Conservation (phyloP, 2,113 vertebrate species). For the Hemicordylus capensis region DNA sequence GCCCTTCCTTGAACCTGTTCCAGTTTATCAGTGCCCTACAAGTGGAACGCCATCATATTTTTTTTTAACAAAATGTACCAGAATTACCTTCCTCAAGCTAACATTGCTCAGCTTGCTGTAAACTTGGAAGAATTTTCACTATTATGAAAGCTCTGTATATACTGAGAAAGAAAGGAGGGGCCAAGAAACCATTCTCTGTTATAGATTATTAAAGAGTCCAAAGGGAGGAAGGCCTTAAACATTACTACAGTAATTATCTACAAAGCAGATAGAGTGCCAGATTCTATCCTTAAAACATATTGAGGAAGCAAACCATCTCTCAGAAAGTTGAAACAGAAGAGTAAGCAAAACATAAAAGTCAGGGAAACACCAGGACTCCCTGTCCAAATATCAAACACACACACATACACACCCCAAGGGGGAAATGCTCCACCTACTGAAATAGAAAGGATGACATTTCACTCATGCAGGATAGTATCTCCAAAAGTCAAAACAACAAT, state of each 20-base stretch:
- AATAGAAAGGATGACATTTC: neutral
- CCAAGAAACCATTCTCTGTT: too few species aligned
- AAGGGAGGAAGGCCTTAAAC: conserved; percentile 38
- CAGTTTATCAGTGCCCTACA: too few species aligned
- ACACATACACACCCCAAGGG: neutral
- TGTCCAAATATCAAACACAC: neutral
- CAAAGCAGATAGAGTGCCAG: conserved; percentile 42
- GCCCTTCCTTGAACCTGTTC: too few species aligned
- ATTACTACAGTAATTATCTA: conserved; percentile 50
- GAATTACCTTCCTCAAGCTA: conserved; percentile 47
- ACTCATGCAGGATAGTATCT: neutral
- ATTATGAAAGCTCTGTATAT: neutral
- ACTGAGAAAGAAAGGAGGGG: neutral
- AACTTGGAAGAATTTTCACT: conserved; percentile 43
- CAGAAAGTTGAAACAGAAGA: conserved; percentile 8
- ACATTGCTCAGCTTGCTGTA: neutral
- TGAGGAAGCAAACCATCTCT: conserved; percentile 31
- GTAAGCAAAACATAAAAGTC: neutral
- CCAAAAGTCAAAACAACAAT: neutral
- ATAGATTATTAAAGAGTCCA: too few species aligned
- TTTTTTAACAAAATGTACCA: neutral
- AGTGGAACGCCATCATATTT: too few species aligned
- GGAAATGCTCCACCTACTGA: neutral
- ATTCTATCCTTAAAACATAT: conserved; percentile 40
- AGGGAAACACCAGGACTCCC: neutral